Evolutionary conservation across 2,888 invertebrate species (phyloP).

Genomic region (Lacanobia wlatinum): DNA sequence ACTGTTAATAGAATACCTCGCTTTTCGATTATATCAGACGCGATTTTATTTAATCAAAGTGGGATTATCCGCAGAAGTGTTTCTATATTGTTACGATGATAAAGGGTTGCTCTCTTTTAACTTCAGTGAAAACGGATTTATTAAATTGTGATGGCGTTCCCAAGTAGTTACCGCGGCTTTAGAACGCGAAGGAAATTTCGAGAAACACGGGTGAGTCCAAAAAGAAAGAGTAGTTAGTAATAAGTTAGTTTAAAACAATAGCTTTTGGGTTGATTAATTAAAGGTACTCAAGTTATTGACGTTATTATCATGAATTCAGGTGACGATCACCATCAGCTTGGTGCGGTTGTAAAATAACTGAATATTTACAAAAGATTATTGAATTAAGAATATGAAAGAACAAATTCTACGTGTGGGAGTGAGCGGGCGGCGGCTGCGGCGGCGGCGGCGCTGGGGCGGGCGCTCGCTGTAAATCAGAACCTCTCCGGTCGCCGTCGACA

Average conservation of each 20-base stretch:
- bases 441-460: constrained; percentile 66
- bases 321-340: background rate
- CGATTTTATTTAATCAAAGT: constrained; percentile 49
- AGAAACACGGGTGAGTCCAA: too few species aligned
- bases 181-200: too few species aligned
- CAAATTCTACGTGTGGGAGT: constrained; percentile 35
- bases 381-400: constrained; percentile 13
- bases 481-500: constrained; percentile 88
- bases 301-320: background rate
- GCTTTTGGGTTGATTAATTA: background rate
- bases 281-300: background rate
- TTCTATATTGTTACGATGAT: constrained; percentile 2
- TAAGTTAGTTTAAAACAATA: background rate
- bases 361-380: constrained; percentile 20
- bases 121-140: background rate
- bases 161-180: background rate
- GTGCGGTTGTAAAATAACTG: constrained; percentile 9
- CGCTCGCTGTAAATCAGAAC: constrained; percentile 84
- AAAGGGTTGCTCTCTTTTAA: constrained; percentile 27
- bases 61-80: constrained; percentile 13
- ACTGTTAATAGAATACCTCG: constrained; percentile 74
- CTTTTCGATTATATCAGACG: constrained; percentile 65
- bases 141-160: too few species aligned
- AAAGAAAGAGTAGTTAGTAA: too few species aligned
- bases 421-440: constrained; percentile 42